phyloP scores from a whole-genome alignment of 1,140 invertebrate genomes.

The Ceratina australensis region DNA sequence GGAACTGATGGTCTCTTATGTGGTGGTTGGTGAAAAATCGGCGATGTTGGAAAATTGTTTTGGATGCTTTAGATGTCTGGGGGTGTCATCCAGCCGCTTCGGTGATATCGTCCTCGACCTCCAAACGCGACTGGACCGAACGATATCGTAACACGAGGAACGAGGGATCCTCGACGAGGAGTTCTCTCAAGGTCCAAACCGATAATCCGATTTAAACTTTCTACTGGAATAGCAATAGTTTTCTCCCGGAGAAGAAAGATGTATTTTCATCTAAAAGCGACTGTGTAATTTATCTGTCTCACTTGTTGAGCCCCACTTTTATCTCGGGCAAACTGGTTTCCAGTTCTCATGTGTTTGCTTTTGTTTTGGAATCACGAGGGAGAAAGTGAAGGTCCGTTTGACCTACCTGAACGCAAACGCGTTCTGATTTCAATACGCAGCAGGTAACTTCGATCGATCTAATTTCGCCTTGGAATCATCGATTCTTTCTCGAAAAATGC shows the following conservation, averaged over 20 bases:
- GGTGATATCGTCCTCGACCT: constrained; percentile 26
- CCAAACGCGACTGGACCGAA: constrained; percentile 51
- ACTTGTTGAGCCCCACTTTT: neutral
- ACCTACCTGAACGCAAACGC: constrained; percentile 13
- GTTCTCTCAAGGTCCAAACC: constrained; percentile 58
- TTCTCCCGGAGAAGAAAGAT: neutral
- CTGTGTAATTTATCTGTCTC: neutral
- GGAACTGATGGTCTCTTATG: constrained; percentile 1
- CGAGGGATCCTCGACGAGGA: constrained; percentile 60
- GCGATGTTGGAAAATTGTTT: neutral
- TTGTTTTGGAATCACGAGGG: constrained; percentile 25
- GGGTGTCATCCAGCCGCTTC: constrained; percentile 13
- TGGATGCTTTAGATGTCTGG: constrained; percentile 23
- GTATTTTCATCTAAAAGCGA: too few relatives aligned
- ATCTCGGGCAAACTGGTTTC: constrained; percentile 31
- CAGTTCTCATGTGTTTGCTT: constrained; percentile 18
- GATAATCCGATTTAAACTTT: neutral
- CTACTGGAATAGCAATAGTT: neutral
- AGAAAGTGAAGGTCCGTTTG: constrained; percentile 38
- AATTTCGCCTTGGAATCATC: too few relatives aligned
- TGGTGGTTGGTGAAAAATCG: constrained; percentile 44
- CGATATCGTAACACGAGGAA: constrained; percentile 38
- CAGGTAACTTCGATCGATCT: neutral
- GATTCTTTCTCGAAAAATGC: neutral
- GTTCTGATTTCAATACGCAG: neutral